These are phyloP conservation scores for Drosophila pallidifrons DNA, from an alignment of 1,140 invertebrate genomes.

Conservation along the genomic window DNA sequence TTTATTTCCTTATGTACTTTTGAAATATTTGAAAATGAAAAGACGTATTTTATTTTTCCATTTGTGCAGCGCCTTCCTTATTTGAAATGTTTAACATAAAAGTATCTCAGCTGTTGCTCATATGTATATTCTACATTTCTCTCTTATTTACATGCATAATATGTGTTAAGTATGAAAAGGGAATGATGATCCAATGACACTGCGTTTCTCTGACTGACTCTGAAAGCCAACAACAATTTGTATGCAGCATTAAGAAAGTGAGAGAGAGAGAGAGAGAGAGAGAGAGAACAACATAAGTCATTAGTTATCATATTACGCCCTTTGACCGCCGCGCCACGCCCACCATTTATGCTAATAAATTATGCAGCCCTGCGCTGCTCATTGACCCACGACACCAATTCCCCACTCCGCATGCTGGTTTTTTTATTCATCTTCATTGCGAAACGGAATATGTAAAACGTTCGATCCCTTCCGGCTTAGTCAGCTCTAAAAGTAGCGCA, in stretches of 20 bases:
- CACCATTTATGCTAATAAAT: slow-evolving; percentile 71
- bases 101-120: too few species aligned
- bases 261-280: too few species aligned
- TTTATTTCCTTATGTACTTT: too few species aligned
- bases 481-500: slow-evolving; percentile 64
- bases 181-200: not conserved
- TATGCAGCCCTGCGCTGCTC: slow-evolving; percentile 64
- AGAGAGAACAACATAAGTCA: slow-evolving; percentile 39
- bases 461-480: slow-evolving; percentile 81
- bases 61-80: too few species aligned
- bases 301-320: slow-evolving; percentile 52
- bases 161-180: not conserved
- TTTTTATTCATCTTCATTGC: slow-evolving; percentile 39
- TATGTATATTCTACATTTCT: too few species aligned
- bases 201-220: not conserved
- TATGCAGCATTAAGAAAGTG: not conserved
- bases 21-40: too few species aligned
- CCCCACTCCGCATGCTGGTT: not conserved
- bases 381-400: slow-evolving; percentile 44
- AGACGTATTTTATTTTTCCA: too few species aligned
- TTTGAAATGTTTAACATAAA: too few species aligned
- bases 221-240: slow-evolving; percentile 30
- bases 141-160: too few species aligned
- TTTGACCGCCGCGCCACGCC: slow-evolving; percentile 55
- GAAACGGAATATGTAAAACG: slow-evolving; percentile 61